Evolutionary conservation across 2,113 vertebrate species (phyloP).

Genomic region (Nettapus auritus): DNA sequence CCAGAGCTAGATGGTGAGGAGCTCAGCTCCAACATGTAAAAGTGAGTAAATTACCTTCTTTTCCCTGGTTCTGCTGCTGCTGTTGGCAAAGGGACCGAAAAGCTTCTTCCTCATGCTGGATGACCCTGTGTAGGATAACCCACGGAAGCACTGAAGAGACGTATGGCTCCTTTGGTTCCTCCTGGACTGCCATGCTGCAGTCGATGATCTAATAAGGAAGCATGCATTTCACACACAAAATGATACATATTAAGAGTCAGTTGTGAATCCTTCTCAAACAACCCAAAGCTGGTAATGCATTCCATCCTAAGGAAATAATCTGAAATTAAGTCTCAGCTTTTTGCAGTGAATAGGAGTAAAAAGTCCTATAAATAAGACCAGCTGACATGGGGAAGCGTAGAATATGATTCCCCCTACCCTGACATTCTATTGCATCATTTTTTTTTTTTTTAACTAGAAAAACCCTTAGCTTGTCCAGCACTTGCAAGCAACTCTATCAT

Average conservation of each 20-base stretch:
- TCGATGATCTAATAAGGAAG: slow-evolving; percentile 86
- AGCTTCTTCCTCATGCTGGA: slow-evolving; percentile 92
- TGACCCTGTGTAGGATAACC: slow-evolving; percentile 91
- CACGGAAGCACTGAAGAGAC: slow-evolving; percentile 94
- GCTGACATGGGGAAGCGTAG: neutral
- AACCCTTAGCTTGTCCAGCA: neutral
- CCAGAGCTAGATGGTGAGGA: neutral
- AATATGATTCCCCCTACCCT: neutral
- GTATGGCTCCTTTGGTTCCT: slow-evolving; percentile 91
- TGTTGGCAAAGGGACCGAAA: slow-evolving; percentile 87
- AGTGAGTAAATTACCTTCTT: slow-evolving; percentile 78
- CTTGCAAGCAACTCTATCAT: neutral
- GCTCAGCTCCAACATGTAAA: neutral
- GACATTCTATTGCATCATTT: neutral
- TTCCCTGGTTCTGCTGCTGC: slow-evolving; percentile 75
- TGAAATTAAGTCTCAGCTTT: neutral
- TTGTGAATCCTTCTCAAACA: neutral
- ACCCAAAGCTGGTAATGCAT: neutral
- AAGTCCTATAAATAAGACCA: neutral
- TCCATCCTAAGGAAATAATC: neutral
- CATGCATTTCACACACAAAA: neutral
- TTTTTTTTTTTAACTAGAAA: neutral
- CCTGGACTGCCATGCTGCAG: slow-evolving; percentile 91
- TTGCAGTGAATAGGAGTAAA: neutral
- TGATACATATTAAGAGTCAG: neutral